Evolutionary conservation across 2,113 vertebrate genomes (phyloP), one percentile per base, ranked within the genome.

Genomic region (Loxodonta africana): DNA sequence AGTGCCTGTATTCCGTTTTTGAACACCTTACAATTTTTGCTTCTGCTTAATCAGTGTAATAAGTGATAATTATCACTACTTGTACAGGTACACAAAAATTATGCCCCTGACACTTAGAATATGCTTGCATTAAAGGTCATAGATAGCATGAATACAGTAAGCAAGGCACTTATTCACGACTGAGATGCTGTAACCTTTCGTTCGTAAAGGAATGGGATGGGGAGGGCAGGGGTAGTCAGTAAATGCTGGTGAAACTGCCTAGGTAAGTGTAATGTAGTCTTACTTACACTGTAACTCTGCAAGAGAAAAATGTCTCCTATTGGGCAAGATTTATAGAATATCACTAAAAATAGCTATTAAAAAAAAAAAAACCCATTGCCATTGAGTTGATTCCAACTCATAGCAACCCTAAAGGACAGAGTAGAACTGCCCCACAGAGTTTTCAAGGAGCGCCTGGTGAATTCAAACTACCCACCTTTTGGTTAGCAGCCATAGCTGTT

Each of bases 251-350:
- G 4, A 90, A 91, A 80, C 60, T 88, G 62, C 87, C 57, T 44
- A 44, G 78, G 17, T 80, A 88, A 87, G 18, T 88, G 37, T 46
- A 84, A 82, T 21, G 4, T 81, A 92, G 51, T 20, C 20, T 65
- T 92, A 91, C n/a, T 92, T 89, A 83, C 2, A 87, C 3, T 44
- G 26, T 73, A 87, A 44, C 11, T 60, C 65, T 87, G 25, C 6
- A 37, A 80, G 48, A 91, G 9, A 82, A 74, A 78, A 86, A 94
- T 41, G 7, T 9, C 23, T 60, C 30, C 1, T 73, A 71, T 44
- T 97, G 84, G 25, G 65, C 88, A 37, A 95, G 44, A 67, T 60
- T 89, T 94, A 67, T 81, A 81, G 30, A 81, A 21, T 67, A 2
- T 77, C 62, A 83, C 67, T 92, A 94, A 89, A 91, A 88, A 60